A percentile compares a stretch with the other conserved stretches of the same genome.
Evolutionary conservation across 2,113 vertebrate genomes (phyloP).

Genomic region (Strix aluco): DNA sequence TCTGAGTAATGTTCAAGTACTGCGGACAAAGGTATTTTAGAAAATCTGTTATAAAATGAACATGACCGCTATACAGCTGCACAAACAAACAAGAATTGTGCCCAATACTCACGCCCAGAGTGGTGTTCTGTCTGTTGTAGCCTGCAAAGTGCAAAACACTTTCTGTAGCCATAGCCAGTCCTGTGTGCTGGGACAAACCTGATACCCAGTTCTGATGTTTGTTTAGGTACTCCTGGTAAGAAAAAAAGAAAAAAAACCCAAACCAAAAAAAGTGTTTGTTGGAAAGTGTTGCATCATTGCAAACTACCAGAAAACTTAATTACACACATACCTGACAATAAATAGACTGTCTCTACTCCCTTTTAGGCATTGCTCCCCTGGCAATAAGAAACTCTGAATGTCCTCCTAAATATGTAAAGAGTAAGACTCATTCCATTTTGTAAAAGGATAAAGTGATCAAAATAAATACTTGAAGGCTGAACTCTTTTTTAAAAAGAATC

Average conservation of each 20-base stretch:
- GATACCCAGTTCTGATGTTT: conserved; percentile 97
- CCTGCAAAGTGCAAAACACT: conserved; percentile 94
- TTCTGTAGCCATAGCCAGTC: conserved; percentile 95
- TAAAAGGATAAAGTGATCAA: neutral
- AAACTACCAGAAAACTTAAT: neutral
- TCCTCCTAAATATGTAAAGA: neutral
- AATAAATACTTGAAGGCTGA: neutral
- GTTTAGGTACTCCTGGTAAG: conserved; percentile 89
- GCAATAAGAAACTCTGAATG: neutral
- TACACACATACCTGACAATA: neutral
- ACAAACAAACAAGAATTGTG: neutral
- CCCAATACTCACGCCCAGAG: conserved; percentile 86
- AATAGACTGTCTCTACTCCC: neutral
- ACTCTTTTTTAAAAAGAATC: neutral
- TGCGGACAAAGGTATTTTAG: neutral
- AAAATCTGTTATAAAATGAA: neutral
- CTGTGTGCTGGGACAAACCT: conserved; percentile 93
- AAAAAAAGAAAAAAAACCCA: neutral
- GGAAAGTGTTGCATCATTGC: neutral
- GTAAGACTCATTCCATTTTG: neutral
- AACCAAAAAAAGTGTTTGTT: neutral
- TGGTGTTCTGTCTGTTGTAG: conserved; percentile 93
- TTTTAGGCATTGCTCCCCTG: neutral
- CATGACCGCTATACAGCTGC: neutral
- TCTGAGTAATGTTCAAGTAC: neutral